Percentiles rank a stretch among this genome's conserved stretches.
Evolutionary conservation across 2,113 vertebrate species (phyloP).

Genomic region (Carollia perspicillata): DNA sequence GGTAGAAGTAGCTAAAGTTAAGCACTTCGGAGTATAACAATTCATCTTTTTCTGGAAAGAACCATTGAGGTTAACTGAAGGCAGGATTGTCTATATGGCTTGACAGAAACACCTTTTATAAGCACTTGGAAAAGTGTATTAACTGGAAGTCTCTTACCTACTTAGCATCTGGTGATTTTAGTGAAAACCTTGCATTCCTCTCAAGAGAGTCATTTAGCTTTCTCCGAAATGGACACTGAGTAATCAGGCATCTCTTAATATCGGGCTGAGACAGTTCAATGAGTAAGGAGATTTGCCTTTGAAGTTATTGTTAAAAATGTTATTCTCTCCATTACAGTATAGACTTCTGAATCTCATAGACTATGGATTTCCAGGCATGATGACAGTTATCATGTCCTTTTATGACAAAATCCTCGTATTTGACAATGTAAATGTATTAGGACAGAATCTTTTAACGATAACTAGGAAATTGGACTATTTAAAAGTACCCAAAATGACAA

Average conservation of each 20-base stretch:
- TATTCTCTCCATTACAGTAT: background rate
- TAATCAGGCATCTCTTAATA: constrained; percentile 28
- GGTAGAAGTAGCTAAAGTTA: constrained; percentile 30
- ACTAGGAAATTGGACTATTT: background rate
- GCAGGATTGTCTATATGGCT: background rate
- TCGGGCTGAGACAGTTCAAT: background rate
- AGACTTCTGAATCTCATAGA: background rate
- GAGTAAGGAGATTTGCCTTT: background rate
- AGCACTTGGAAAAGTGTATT: background rate
- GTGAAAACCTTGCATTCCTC: background rate
- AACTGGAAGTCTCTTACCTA: constrained; percentile 1
- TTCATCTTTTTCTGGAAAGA: constrained; percentile 27
- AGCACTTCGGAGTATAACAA: constrained; percentile 25
- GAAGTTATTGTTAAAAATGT: background rate
- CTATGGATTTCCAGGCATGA: background rate
- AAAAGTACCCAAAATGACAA: background rate
- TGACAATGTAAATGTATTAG: constrained; percentile 14
- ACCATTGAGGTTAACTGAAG: background rate
- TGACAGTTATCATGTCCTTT: background rate
- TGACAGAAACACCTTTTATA: background rate
- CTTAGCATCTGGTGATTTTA: constrained; percentile 23
- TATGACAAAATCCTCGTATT: background rate
- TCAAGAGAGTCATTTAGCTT: background rate
- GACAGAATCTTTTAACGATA: background rate
- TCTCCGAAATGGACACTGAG: background rate